These are phyloP conservation scores for Brienomyrus brachyistius DNA, from an alignment of 2,113 vertebrate genomes.

Conservation along the genomic window DNA sequence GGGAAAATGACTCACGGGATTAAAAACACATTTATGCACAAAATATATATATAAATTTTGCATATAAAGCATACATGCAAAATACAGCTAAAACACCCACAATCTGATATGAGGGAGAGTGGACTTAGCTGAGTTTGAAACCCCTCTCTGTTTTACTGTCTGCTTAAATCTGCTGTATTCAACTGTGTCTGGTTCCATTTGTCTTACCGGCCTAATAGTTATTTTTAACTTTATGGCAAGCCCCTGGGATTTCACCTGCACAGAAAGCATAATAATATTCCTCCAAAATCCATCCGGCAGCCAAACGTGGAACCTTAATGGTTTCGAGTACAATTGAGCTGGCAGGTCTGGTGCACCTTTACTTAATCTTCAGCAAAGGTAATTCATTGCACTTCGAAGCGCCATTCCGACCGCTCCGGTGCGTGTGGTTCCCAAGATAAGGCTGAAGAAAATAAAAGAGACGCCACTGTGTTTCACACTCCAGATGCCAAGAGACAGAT, in stretches of 20 bases:
- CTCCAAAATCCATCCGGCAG: not conserved
- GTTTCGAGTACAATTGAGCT: not conserved
- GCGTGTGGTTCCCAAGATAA: not conserved
- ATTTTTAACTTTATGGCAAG: conserved; percentile 16
- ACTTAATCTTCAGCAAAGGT: not conserved
- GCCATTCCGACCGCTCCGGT: not conserved
- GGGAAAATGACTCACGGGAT: not conserved
- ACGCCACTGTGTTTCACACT: not conserved
- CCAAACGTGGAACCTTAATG: not conserved
- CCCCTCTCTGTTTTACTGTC: conserved; percentile 7
- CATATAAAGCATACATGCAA: not conserved
- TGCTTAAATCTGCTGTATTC: conserved; percentile 10
- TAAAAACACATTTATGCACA: not conserved
- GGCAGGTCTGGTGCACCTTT: not conserved
- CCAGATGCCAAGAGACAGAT: not conserved
- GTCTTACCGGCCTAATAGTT: conserved; percentile 16
- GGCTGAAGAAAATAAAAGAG: not conserved
- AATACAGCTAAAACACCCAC: not conserved
- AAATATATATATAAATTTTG: not conserved
- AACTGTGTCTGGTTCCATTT: conserved; percentile 12
- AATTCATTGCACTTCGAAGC: not conserved
- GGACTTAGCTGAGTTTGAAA: not conserved
- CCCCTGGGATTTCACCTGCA: conserved; percentile 19
- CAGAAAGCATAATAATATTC: not conserved
- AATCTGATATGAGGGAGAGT: not conserved